Conservation (phyloP, 2,888 invertebrate species). For the Pachycephus smyrnensis region DNA sequence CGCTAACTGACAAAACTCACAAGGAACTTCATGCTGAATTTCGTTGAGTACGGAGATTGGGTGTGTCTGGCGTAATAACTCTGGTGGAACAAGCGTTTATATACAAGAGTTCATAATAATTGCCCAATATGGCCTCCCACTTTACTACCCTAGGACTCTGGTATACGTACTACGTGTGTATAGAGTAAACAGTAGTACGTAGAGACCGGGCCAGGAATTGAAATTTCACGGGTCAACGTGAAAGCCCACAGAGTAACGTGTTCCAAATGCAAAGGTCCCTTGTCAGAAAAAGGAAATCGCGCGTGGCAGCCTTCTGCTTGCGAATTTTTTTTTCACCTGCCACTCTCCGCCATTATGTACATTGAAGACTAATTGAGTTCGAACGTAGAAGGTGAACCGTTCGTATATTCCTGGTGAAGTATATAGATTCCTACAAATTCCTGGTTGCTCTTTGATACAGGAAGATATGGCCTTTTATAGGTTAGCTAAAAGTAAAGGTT, state of each 20-base stretch:
- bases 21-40: slow-evolving; percentile 28
- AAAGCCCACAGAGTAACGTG: slow-evolving; percentile 11
- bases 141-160: slow-evolving; percentile 5
- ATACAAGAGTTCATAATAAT: slow-evolving; percentile 25
- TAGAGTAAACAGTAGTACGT: neutral
- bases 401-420: too few relatives aligned
- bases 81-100: slow-evolving; percentile 19
- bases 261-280: neutral
- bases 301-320: too few relatives aligned
- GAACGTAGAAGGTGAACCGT: too few relatives aligned
- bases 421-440: too few relatives aligned
- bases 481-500: too few relatives aligned
- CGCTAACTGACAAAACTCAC: slow-evolving; percentile 20
- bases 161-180: slow-evolving; percentile 6
- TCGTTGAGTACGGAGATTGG: slow-evolving; percentile 5
- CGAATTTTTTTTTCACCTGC: too few relatives aligned
- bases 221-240: slow-evolving; percentile 25
- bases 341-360: too few relatives aligned
- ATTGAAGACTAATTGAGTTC: too few relatives aligned
- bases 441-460: too few relatives aligned
- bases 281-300: too few relatives aligned
- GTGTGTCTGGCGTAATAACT: slow-evolving; percentile 14
- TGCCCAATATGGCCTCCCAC: slow-evolving; percentile 25
- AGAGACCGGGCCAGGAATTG: slow-evolving; percentile 17
- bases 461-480: too few relatives aligned